A percentile compares a stretch with the other conserved stretches of the same genome.
Evolutionary conservation across 2,888 invertebrate species (phyloP).

Genomic region (Platycnemis pennipes): DNA sequence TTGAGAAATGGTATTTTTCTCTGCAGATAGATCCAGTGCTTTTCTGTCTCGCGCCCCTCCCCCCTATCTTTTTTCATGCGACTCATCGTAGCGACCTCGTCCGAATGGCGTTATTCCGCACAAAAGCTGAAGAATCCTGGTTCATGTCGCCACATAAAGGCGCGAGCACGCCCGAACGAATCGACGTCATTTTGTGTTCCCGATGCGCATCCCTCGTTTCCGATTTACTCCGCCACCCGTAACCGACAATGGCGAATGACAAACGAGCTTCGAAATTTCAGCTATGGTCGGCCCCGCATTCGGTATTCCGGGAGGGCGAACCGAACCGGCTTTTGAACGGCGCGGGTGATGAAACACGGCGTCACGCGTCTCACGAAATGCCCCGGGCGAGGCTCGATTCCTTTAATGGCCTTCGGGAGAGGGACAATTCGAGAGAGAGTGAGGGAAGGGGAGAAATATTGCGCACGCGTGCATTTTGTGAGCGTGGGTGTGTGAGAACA

Average conservation of each 20-base stretch:
- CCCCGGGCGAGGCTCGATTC: constrained; percentile 51
- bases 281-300: background rate
- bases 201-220: constrained; percentile 15
- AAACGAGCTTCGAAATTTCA: background rate
- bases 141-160: background rate
- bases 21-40: no score
- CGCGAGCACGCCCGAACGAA: background rate
- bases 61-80: background rate
- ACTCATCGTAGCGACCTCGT: background rate
- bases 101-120: background rate
- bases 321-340: background rate
- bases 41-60: background rate
- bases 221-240: background rate
- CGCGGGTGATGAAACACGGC: constrained; percentile 29
- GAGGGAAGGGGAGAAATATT: background rate
- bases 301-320: background rate
- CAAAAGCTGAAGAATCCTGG: background rate
- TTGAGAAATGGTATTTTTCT: background rate
- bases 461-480: background rate
- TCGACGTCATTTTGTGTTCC: background rate
- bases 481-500: background rate
- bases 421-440: background rate
- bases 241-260: constrained; percentile 1
- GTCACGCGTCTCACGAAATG: constrained; percentile 19
- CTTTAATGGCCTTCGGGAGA: background rate